phyloP scores from a whole-genome alignment of 64 coral and sea anemone species.

The Astreopora myriophthalma region DNA sequence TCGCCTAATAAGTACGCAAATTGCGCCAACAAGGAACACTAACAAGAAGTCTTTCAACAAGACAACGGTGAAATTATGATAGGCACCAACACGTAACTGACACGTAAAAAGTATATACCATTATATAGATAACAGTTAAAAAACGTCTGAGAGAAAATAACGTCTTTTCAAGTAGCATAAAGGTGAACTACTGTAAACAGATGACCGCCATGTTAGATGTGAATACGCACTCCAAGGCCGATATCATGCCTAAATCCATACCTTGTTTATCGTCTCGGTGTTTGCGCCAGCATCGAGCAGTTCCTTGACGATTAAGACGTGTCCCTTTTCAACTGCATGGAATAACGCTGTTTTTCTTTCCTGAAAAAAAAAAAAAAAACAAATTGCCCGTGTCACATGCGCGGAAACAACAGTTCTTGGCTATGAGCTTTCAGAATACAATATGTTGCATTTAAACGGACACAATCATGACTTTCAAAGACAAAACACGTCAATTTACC shows the following conservation, averaged over 20 bases:
- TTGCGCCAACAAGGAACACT: too few species aligned
- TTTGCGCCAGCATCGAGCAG: constrained; percentile 86
- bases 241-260: constrained; percentile 22
- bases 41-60: too few species aligned
- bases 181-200: neutral
- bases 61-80: too few species aligned
- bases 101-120: too few species aligned
- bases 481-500: neutral
- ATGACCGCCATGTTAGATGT: neutral
- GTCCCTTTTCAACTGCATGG: constrained; percentile 91
- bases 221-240: too few species aligned
- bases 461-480: neutral
- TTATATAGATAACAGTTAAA: too few species aligned
- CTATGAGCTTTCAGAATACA: neutral
- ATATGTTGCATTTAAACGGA: neutral
- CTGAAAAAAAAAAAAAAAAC: constrained; percentile 7
- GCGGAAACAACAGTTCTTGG: neutral
- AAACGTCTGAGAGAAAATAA: neutral
- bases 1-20: too few species aligned
- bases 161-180: neutral
- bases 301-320: constrained; percentile 81
- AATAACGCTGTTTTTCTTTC: constrained; percentile 91
- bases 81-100: too few species aligned
- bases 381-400: neutral
- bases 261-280: constrained; percentile 87